Evolutionary conservation across 2,888 invertebrate species (phyloP), one percentile per base, ranked within the genome.

Genomic region (Trissolcus japonicus): DNA sequence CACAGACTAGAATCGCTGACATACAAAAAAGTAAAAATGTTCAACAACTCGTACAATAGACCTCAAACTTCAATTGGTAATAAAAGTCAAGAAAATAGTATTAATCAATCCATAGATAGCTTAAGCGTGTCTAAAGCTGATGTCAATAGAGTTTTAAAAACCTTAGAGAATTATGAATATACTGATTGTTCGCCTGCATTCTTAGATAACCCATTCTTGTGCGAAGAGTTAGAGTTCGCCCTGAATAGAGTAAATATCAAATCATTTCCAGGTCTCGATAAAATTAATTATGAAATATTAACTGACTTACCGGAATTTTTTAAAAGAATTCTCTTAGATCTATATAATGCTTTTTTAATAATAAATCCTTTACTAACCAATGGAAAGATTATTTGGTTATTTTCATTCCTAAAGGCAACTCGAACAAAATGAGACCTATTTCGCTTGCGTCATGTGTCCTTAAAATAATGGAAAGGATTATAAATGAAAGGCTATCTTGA

Each of bases 391-490:
- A 61, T 46, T 9, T 75, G 0, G 25, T 77, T 1, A 19, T 57
- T 21, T 65, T 79, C 16, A 65, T 78, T 0, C 79, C 77, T 0
- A 75, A 79, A 55, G 50, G 43, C 1, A 55, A 68, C 4, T 29
- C 53, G 0, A 16, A 19, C 41, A 75, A 78, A 66, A 60, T 68
- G 0, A 17, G 75, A 4, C 74, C 75, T 0, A 75, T 79, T 9
- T 29, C 74, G 6, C n/a, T 77, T 16, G 61, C 71, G 0, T 69
- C 66, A 0, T 79, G 76, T 2, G 0, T 76, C 0, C n/a, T 79
- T 0, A 76, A 79, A 57, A 0, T 55, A 6, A 14, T 73, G 6
- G 66, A 76, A 63, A 62, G 29, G 60, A 60, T 77, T 13, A 43
- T 73, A 0, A 55, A 68, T 21, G 56, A 53, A 0, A 29, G 62